phyloP scores from a whole-genome alignment of 2,797 vertebrate species.

The Hafferia zeledoni region DNA sequence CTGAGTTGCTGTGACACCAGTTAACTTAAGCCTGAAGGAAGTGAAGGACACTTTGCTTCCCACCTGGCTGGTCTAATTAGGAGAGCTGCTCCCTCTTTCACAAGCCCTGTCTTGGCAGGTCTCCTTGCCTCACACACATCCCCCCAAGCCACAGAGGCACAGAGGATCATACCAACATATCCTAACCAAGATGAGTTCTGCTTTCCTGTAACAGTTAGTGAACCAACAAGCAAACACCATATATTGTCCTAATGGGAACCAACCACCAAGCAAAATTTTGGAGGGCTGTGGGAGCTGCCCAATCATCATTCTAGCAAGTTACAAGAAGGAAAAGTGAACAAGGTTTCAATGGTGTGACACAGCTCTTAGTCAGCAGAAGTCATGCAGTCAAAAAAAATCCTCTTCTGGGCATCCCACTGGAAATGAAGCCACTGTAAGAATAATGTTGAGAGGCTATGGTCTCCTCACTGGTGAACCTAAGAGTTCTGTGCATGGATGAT shows the following conservation, averaged over 20 bases:
- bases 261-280: neutral
- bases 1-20: neutral
- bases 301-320: neutral
- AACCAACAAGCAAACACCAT: neutral
- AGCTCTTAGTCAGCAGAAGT: conserved; percentile 39
- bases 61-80: neutral
- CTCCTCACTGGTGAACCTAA: neutral
- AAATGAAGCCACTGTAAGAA: neutral
- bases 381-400: conserved; percentile 5
- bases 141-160: neutral
- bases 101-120: neutral
- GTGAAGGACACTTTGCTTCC: neutral
- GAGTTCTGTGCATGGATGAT: neutral
- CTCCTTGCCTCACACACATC: neutral
- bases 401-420: conserved; percentile 3
- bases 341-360: conserved; percentile 18
- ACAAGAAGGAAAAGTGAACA: conserved; percentile 20
- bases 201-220: neutral
- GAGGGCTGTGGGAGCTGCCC: neutral
- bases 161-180: neutral
- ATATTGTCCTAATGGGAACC: neutral
- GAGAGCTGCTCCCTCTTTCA: neutral
- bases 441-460: neutral
- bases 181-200: neutral
- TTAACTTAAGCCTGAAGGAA: neutral